Conservation (phyloP, 1,140 invertebrate genomes). For the Bombyx mandarina region DNA sequence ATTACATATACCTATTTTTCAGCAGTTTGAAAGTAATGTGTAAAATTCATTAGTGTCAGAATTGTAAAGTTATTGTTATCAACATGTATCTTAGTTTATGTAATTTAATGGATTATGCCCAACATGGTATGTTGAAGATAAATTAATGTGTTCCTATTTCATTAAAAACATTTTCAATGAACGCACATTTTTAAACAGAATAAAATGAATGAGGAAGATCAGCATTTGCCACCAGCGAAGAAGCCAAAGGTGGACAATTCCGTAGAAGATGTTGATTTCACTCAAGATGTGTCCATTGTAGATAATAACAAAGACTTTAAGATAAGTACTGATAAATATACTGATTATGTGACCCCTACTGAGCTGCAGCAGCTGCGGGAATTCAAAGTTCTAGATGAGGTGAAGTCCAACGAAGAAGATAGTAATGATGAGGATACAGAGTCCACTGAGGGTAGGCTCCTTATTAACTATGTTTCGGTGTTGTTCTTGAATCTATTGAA, state of each 20-base stretch:
- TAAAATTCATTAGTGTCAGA: no score
- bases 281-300: conserved; percentile 1
- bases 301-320: conserved; percentile 18
- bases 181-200: conserved; percentile 27
- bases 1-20: no score
- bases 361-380: conserved; percentile 61
- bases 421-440: conserved; percentile 64
- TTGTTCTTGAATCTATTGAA: no score
- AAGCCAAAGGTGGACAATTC: conserved; percentile 23
- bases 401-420: conserved; percentile 73
- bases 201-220: conserved; percentile 30
- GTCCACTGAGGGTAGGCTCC: conserved; percentile 53
- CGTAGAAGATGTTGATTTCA: background rate
- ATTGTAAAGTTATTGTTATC: no score
- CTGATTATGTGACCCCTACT: conserved; percentile 38
- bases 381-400: conserved; percentile 86
- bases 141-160: no score
- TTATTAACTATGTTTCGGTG: background rate
- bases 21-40: no score
- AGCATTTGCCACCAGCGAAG: conserved; percentile 20
- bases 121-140: no score
- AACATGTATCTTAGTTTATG: no score
- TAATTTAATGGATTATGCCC: no score
- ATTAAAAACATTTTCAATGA: conserved; percentile 8
- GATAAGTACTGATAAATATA: conserved; percentile 26